A percentile compares a stretch with the other conserved stretches of the same genome.
Conservation (phyloP, 2,888 invertebrate genomes). For the Onchidella celtica region DNA sequence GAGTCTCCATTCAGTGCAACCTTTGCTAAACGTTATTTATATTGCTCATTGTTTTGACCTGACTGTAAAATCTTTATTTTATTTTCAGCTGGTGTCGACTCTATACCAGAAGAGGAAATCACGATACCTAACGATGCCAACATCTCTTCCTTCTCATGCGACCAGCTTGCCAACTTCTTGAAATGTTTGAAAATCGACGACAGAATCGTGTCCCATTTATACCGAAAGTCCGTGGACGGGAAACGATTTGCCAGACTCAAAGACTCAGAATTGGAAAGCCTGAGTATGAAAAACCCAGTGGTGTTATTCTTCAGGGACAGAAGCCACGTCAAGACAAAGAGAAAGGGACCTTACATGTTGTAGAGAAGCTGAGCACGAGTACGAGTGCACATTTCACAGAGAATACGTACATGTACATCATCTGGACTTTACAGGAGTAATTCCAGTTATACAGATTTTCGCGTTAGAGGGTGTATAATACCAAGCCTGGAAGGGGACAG, state of each 20-base stretch:
- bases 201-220: constrained; percentile 65
- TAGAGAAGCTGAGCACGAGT: neutral
- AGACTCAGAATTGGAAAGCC: constrained; percentile 72
- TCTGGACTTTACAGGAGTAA: too few relatives aligned
- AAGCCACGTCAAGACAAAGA: constrained; percentile 56
- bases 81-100: constrained; percentile 61
- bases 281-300: constrained; percentile 73
- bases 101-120: constrained; percentile 72
- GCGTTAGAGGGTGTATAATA: too few relatives aligned
- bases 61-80: too few relatives aligned
- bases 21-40: too few relatives aligned
- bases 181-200: constrained; percentile 71
- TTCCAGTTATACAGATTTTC: too few relatives aligned
- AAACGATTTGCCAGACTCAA: constrained; percentile 73
- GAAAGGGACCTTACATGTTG: constrained; percentile 29
- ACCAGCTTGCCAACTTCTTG: constrained; percentile 75
- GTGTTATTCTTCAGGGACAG: constrained; percentile 67
- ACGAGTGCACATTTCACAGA: too few relatives aligned
- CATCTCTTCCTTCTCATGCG: constrained; percentile 69
- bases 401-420: too few relatives aligned
- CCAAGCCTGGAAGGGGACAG: too few relatives aligned
- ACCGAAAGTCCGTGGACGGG: constrained; percentile 73
- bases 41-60: too few relatives aligned
- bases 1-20: too few relatives aligned
- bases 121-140: constrained; percentile 74